Evolutionary conservation across 2,888 invertebrate species (phyloP).

Genomic region (Ophioninae sp.): DNA sequence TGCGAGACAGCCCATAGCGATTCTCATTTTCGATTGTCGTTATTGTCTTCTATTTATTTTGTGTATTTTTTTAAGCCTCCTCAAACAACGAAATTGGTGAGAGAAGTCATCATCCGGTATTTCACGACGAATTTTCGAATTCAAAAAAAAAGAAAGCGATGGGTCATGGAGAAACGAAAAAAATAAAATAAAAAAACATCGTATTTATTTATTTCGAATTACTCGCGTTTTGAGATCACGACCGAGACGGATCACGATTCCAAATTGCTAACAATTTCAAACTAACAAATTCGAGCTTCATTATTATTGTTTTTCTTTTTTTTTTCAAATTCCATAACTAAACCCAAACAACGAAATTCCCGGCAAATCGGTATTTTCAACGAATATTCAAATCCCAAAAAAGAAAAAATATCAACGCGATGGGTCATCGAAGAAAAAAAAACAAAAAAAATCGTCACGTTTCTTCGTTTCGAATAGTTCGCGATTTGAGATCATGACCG

Average conservation of each 20-base stretch:
- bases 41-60: too few relatives aligned
- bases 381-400: neutral
- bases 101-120: too few relatives aligned
- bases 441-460: slow-evolving; percentile 8
- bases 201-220: too few relatives aligned
- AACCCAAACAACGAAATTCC: neutral
- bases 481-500: slow-evolving; percentile 43
- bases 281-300: neutral
- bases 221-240: too few relatives aligned
- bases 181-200: too few relatives aligned
- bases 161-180: neutral
- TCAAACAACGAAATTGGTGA: neutral
- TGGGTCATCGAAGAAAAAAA: slow-evolving; percentile 2
- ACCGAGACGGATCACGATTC: too few relatives aligned
- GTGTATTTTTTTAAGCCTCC: too few relatives aligned
- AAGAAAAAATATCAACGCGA: neutral
- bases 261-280: too few relatives aligned
- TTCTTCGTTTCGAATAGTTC: neutral
- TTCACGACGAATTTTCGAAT: too few relatives aligned
- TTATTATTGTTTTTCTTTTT: neutral
- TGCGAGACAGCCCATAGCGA: too few relatives aligned
- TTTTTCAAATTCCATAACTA: neutral
- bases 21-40: too few relatives aligned
- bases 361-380: slow-evolving; percentile 5
- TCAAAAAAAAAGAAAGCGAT: too few relatives aligned